phyloP scores from a whole-genome alignment of 2,797 vertebrate genomes.

The Hipposideros larvatus region DNA sequence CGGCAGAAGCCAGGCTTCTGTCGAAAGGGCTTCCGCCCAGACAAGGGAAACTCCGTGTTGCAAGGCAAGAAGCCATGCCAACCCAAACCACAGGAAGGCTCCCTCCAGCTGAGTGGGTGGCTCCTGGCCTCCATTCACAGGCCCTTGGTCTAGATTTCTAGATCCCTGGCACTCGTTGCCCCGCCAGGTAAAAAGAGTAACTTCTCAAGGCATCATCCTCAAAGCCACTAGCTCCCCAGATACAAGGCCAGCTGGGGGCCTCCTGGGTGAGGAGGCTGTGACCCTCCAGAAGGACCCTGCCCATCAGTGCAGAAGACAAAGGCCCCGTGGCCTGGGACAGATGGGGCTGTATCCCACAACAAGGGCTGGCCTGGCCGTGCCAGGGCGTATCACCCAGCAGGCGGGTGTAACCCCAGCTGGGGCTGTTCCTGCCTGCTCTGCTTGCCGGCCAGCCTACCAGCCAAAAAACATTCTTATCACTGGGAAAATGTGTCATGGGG shows the following conservation, averaged over 20 bases:
- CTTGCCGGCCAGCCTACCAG: neutral
- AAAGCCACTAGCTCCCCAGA: neutral
- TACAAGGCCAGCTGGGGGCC: neutral
- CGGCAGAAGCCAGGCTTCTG: neutral
- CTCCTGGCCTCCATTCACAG: too few relatives aligned
- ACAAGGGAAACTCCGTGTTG: neutral
- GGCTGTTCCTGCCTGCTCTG: neutral
- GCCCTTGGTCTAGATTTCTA: neutral
- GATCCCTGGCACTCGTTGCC: neutral
- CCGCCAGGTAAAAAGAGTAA: neutral
- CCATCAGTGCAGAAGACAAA: neutral
- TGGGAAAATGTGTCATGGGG: neutral
- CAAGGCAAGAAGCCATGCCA: neutral
- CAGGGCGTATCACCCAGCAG: slow-evolving; percentile 61
- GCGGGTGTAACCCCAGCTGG: slow-evolving; percentile 41
- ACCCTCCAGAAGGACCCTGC: neutral
- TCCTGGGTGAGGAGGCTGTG: neutral
- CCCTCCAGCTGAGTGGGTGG: neutral
- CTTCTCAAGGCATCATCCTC: neutral
- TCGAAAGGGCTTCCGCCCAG: neutral
- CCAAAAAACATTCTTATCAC: neutral
- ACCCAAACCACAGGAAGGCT: slow-evolving; percentile 27
- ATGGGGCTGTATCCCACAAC: neutral
- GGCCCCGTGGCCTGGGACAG: neutral
- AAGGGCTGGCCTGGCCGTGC: neutral